Conservation (phyloP, 2,888 invertebrate species). For the Sphaerophoria taeniata region DNA sequence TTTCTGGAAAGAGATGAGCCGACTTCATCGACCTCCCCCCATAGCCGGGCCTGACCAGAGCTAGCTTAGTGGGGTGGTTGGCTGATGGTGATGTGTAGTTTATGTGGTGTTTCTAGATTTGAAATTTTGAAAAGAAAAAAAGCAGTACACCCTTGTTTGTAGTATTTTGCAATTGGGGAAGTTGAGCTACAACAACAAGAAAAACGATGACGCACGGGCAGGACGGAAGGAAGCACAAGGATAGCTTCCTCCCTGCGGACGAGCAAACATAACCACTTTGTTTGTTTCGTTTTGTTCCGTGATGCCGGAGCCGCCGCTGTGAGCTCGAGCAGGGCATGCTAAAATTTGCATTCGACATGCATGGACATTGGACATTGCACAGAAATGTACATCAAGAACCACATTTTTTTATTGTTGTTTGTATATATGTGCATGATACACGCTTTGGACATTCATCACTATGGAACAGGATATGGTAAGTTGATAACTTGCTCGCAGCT, state of each 20-base stretch:
- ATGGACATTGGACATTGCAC: constrained; percentile 48
- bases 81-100: constrained; percentile 38
- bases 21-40: too few relatives aligned
- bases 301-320: too few relatives aligned
- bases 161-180: constrained; percentile 22
- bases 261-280: constrained; percentile 74
- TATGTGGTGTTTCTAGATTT: constrained; percentile 59
- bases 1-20: too few relatives aligned
- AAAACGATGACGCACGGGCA: constrained; percentile 37
- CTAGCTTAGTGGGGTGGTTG: background rate
- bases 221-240: constrained; percentile 71
- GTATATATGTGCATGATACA: too few relatives aligned
- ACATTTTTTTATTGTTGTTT: background rate
- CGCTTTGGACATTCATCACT: constrained; percentile 30
- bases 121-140: constrained; percentile 25
- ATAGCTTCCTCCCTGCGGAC: constrained; percentile 74
- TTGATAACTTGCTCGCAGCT: constrained; percentile 7
- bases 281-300: constrained; percentile 70
- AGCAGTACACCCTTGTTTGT: constrained; percentile 28
- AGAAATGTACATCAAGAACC: constrained; percentile 25
- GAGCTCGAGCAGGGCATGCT: constrained; percentile 33
- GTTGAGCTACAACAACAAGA: background rate
- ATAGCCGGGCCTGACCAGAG: too few relatives aligned
- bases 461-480: constrained; percentile 28
- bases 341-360: constrained; percentile 65